A percentile compares a stretch with the other conserved stretches of the same genome.
These are phyloP conservation scores for Rhizomys pruinosus DNA, from an alignment of 2,113 vertebrate species.

Conservation along the genomic window DNA sequence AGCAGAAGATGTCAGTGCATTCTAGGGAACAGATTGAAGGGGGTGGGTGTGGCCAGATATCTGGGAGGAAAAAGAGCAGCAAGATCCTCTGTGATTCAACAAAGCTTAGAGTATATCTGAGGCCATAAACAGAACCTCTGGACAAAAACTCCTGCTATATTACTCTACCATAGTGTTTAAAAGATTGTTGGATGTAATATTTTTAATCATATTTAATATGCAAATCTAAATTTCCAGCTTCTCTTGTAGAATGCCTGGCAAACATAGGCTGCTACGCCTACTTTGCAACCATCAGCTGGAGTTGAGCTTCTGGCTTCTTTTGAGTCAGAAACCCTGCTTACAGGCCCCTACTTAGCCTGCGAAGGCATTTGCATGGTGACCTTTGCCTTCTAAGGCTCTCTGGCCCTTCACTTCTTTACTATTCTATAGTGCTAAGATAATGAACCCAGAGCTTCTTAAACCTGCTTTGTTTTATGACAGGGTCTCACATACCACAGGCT, in stretches of 20 bases:
- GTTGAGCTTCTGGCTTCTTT: too few relatives aligned
- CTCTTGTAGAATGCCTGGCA: background rate
- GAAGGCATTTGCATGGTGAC: background rate
- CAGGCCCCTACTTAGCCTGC: too few relatives aligned
- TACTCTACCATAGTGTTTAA: background rate
- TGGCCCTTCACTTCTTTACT: background rate
- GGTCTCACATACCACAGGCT: background rate
- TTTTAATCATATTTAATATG: constrained; percentile 23
- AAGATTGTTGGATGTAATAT: background rate
- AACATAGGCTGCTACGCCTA: background rate
- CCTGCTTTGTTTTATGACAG: background rate
- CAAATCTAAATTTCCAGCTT: too few relatives aligned
- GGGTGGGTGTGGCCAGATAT: background rate
- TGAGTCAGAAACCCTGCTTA: too few relatives aligned
- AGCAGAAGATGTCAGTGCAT: background rate
- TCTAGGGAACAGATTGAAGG: background rate
- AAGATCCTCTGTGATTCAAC: background rate
- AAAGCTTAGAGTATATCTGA: background rate
- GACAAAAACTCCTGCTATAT: background rate
- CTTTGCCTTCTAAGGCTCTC: background rate
- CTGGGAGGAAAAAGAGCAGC: background rate
- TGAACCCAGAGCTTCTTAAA: background rate
- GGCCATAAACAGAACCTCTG: background rate
- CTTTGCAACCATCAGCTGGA: background rate
- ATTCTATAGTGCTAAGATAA: background rate